Evolutionary conservation across 1,140 invertebrate species (phyloP).

Genomic region (Platyscapa corneri): DNA sequence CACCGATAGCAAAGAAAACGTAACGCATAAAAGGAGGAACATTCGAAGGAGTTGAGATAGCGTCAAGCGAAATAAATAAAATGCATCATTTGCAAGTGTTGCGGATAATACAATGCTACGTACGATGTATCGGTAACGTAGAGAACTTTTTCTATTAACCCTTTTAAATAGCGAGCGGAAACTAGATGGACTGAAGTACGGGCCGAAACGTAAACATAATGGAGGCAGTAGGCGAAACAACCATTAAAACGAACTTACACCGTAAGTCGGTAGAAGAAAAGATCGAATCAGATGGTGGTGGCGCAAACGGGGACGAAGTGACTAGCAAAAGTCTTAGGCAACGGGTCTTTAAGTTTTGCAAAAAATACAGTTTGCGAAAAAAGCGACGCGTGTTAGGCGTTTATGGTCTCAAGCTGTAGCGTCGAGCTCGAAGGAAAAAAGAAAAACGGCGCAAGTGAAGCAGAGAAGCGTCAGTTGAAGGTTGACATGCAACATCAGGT

Average conservation of each 20-base stretch:
- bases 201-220: not conserved
- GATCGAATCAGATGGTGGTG: not conserved
- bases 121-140: no score
- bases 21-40: no score
- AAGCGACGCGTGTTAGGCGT: not conserved
- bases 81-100: no score
- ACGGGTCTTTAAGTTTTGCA: not conserved
- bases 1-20: no score
- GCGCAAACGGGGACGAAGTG: not conserved
- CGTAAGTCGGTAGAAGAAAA: not conserved
- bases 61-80: no score
- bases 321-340: not conserved
- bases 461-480: not conserved
- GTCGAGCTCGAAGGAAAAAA: no score
- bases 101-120: no score
- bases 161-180: no score
- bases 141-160: no score
- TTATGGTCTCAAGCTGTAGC: not conserved
- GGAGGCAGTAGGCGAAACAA: not conserved
- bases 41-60: no score
- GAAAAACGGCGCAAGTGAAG: not conserved
- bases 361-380: not conserved
- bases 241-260: not conserved
- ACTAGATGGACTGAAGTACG: not conserved
- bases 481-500: conserved; percentile 21